phyloP scores from a whole-genome alignment of 2,113 vertebrate species.

The Coregonus clupeaformis region DNA sequence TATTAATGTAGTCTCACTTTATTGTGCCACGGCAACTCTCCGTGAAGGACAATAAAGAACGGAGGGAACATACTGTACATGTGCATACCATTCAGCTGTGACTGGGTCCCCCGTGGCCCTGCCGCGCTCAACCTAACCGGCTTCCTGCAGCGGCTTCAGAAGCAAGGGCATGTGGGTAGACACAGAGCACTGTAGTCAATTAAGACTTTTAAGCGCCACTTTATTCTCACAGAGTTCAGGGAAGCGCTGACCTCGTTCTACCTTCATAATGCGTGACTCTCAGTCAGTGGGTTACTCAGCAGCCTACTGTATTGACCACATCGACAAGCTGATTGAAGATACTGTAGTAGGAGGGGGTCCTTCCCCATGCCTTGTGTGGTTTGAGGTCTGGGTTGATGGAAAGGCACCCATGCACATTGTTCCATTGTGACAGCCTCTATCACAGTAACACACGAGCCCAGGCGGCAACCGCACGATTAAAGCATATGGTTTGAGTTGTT shows the following conservation, averaged over 20 bases:
- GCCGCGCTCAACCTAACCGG: not conserved
- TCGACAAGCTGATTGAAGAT: too few species aligned
- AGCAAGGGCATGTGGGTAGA: not conserved
- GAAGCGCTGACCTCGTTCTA: slow-evolving; percentile 23
- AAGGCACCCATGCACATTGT: slow-evolving; percentile 36
- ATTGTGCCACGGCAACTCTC: slow-evolving; percentile 44
- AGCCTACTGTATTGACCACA: too few species aligned
- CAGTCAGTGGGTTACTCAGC: slow-evolving; percentile 17
- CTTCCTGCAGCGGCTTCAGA: not conserved
- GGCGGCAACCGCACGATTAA: slow-evolving; percentile 29
- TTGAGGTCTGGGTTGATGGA: slow-evolving; percentile 28
- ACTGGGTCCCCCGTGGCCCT: slow-evolving; percentile 9
- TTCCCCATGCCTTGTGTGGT: not conserved
- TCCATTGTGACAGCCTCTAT: slow-evolving; percentile 34
- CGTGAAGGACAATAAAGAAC: slow-evolving; percentile 44
- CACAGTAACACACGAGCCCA: not conserved
- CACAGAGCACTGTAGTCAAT: slow-evolving; percentile 15
- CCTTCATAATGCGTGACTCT: slow-evolving; percentile 54
- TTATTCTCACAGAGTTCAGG: slow-evolving; percentile 37
- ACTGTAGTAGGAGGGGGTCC: too few species aligned
- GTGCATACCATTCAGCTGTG: slow-evolving; percentile 40
- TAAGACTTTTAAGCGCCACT: slow-evolving; percentile 34
- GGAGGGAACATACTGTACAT: slow-evolving; percentile 1
- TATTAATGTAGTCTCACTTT: slow-evolving; percentile 48
- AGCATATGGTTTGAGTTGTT: slow-evolving; percentile 24